Conservation (phyloP, 2,113 vertebrate species). For the Hepsetus odoe region DNA sequence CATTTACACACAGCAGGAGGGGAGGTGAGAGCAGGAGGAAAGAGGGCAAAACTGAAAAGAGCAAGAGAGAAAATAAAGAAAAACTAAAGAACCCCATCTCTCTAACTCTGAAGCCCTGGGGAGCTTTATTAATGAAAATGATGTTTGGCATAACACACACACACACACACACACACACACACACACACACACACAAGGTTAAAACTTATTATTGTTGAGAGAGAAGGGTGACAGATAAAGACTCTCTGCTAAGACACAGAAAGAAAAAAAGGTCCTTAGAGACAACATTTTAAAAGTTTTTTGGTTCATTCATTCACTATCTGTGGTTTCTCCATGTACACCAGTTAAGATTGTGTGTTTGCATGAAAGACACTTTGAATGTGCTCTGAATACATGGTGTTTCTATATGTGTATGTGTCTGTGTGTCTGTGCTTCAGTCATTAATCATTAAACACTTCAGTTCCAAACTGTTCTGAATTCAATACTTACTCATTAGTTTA, state of each 20-base stretch:
- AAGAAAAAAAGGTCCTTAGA: constrained; percentile 15
- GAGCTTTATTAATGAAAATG: constrained; percentile 50
- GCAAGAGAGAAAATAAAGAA: constrained; percentile 7
- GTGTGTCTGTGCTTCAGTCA: background rate
- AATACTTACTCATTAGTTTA: too few species aligned
- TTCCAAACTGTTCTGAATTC: too few species aligned
- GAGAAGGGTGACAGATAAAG: background rate
- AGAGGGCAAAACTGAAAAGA: constrained; percentile 15
- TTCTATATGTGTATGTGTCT: constrained; percentile 30
- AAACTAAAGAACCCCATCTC: constrained; percentile 54
- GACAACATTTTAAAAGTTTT: constrained; percentile 20
- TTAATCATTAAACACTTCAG: too few species aligned
- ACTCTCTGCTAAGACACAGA: background rate
- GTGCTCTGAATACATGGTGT: too few species aligned
- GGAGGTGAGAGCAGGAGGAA: constrained; percentile 1
- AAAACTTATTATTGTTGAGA: background rate
- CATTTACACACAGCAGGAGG: constrained; percentile 29
- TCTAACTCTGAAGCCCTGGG: constrained; percentile 30
- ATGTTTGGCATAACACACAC: too few species aligned
- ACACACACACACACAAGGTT: background rate
- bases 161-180: constrained; percentile 27
- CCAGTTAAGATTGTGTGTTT: constrained; percentile 22
- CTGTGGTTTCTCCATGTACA: background rate
- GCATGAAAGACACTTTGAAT: too few species aligned
- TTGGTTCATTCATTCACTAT: constrained; percentile 23